Evolutionary conservation across 2,113 vertebrate species (phyloP).

Genomic region (Calonectris borealis): DNA sequence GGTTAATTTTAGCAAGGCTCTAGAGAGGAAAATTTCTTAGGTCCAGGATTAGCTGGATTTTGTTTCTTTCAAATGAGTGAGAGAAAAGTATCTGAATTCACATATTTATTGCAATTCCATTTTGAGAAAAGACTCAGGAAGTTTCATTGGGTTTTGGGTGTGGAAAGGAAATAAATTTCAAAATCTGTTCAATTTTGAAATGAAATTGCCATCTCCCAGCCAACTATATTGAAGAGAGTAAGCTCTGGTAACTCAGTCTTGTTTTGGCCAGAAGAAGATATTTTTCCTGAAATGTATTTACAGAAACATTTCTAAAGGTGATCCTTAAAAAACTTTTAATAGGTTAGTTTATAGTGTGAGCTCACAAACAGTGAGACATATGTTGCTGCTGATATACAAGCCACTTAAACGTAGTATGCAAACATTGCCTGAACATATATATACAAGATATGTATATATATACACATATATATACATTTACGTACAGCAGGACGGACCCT

Average conservation of each 20-base stretch:
- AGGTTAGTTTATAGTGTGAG: neutral
- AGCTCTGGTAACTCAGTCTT: neutral
- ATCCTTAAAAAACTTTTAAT: neutral
- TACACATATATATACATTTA: neutral
- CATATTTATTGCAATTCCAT: neutral
- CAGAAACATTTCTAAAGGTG: neutral
- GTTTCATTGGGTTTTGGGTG: neutral
- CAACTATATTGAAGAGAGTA: neutral
- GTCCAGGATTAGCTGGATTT: neutral
- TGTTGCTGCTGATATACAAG: neutral
- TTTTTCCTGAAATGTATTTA: neutral
- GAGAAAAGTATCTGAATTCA: neutral
- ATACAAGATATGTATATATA: neutral
- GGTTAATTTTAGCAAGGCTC: neutral
- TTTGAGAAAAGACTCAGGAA: neutral
- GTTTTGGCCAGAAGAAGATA: neutral
- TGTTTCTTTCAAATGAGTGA: neutral
- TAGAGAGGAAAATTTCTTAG: neutral
- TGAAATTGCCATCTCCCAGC: neutral
- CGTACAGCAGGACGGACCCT: neutral
- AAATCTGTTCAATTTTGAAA: neutral
- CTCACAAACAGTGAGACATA: neutral
- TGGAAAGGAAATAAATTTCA: neutral
- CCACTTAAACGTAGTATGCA: neutral
- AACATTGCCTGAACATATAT: neutral